A percentile compares a stretch with the other conserved stretches of the same genome.
Conservation (phyloP, 2,113 vertebrate species). For the Cacatua alba region DNA sequence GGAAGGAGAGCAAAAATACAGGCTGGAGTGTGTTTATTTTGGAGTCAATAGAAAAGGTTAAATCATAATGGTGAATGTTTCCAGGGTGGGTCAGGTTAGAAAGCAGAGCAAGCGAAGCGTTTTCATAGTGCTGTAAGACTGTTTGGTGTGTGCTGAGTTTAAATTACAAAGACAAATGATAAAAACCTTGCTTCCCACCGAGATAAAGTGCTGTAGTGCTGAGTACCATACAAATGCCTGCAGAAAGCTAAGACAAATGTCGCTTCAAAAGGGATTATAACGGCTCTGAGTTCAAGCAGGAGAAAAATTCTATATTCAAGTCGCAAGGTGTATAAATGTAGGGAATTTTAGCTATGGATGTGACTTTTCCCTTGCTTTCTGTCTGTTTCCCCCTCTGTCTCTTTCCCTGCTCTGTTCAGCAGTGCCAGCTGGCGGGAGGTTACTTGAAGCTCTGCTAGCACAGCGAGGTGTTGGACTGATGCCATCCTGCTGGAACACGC, state of each 20-base stretch:
- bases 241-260: neutral
- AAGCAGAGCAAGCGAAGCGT: neutral
- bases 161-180: slow-evolving; percentile 17
- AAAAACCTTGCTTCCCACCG: neutral
- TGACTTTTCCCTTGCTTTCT: neutral
- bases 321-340: neutral
- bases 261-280: neutral
- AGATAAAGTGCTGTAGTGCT: neutral
- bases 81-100: neutral
- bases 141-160: neutral
- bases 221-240: neutral
- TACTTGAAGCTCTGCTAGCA: neutral
- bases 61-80: neutral
- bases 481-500: neutral
- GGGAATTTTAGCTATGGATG: neutral
- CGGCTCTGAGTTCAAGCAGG: neutral
- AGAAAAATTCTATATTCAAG: neutral
- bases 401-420: fast-evolving
- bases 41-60: neutral
- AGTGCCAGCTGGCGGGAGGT: neutral
- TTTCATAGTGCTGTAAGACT: neutral
- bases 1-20: neutral
- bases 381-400: neutral
- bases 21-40: neutral
- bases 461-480: neutral